A percentile compares a stretch with the other conserved stretches of the same genome.
These are phyloP conservation scores for Microplitis demolitor DNA, from an alignment of 1,140 invertebrate genomes.

Conservation along the genomic window DNA sequence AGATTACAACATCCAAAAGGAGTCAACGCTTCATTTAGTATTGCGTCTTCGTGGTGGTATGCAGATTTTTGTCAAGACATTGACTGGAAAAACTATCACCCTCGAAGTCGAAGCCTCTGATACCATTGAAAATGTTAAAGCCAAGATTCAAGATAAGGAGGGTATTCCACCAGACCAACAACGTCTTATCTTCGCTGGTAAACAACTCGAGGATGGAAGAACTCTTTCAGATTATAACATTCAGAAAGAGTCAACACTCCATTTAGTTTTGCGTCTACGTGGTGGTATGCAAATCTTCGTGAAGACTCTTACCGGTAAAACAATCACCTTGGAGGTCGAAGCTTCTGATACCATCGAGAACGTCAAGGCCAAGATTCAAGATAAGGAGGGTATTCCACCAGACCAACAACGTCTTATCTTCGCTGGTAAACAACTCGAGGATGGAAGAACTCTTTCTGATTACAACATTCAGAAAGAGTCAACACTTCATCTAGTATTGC, in stretches of 20 bases:
- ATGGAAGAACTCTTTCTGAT: constrained; percentile 66
- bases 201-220: constrained; percentile 80
- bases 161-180: constrained; percentile 74
- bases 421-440: constrained; percentile 72
- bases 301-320: constrained; percentile 72
- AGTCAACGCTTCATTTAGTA: constrained; percentile 76
- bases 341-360: constrained; percentile 72
- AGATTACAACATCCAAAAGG: constrained; percentile 70
- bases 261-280: constrained; percentile 76
- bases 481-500: constrained; percentile 71
- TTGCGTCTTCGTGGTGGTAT: constrained; percentile 77
- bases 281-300: constrained; percentile 78
- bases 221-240: constrained; percentile 70
- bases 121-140: constrained; percentile 79
- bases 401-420: constrained; percentile 74
- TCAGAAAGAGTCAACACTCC: constrained; percentile 72
- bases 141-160: constrained; percentile 74
- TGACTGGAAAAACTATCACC: constrained; percentile 81
- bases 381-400: constrained; percentile 64
- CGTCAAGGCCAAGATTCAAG: constrained; percentile 73
- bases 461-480: constrained; percentile 80
- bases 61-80: constrained; percentile 73
- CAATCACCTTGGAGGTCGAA: constrained; percentile 72
- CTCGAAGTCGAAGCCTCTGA: constrained; percentile 76
- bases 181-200: constrained; percentile 74